Evolutionary conservation across 2,888 invertebrate species (phyloP), one percentile per base, ranked within the genome.

Genomic region (Meta bourneti): DNA sequence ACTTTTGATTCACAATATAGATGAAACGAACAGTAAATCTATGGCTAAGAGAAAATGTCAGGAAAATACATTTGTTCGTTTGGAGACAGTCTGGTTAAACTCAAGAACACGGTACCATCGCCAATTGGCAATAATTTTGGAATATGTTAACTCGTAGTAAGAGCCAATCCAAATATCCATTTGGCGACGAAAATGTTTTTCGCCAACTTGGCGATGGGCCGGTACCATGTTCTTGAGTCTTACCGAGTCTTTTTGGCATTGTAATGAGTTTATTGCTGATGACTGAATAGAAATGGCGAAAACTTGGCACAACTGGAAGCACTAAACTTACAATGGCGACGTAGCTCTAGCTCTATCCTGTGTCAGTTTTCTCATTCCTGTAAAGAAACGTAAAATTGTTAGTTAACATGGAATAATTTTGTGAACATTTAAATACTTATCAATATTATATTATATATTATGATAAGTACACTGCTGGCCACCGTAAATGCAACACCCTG

Each of bases 271-370:
- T 89, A 82, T 82, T 82, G 82, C 89, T 89, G 52, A 52, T 51
- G 51, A 61, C 51, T 19, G 79, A 82, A 70, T 82, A 74, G 89
- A 89, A 82, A 20, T 54, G n/a, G n/a, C 49, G 75, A 75, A 85
- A 75, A 81, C 69, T 80, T 88, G 88, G 88, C 88, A 81, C 74
- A 83, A 52, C 82, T 89, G 89, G 82, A 89, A 89, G 89, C 89
- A 89, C 89, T 82, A 89, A 74, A 70, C 70, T 75, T 51, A 71
- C 61, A 70, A 9, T 52, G 51, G 77, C 71, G 70, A 74, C 34
- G 52, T 61, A 16, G 61, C 61, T 61, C n/a, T 80, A 78, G 78
- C 69, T 86, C 79, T 77, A 70, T 70, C 19, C 51, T 81, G 20
- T 20, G 52, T 11, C 69, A 51, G 70, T 70, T 71, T 69, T 71